Evolutionary conservation across 35 echinoderm and acorn worm genomes (phyloP), one percentile per base, ranked within the genome.

Genomic region (Chiridota heheva): DNA sequence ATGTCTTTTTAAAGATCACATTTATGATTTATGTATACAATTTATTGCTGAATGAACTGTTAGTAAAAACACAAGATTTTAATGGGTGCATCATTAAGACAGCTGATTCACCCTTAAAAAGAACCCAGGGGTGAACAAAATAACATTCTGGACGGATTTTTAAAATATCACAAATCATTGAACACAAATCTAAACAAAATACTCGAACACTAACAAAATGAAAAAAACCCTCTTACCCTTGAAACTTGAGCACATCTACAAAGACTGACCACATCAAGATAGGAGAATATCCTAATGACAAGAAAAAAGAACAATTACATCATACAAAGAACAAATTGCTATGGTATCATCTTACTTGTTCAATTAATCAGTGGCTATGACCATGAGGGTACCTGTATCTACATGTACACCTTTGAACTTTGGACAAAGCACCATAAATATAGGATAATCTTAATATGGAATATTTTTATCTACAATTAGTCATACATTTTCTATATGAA

Each of bases 161-260:
- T 13, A 53, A 22, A 22, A 13, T 22, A 53, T 22, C 48, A 13
- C 48, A 53, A 53, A 53, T 53, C 48, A 53, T 10, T 10, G 48
- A 53, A 22, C 48, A 53, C 48, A 22, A 53, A 53, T 53, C 10
- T 53, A 53, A 10, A 53, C 48, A 53, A 22, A 22, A 13, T 22
- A 53, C 48, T 22, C 48, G 22, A n/a, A n/a, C n/a, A n/a, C n/a
- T n/a, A n/a, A n/a, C n/a, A n/a, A n/a, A n/a, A n/a, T n/a, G n/a
- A n/a, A n/a, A n/a, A n/a, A n/a, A n/a, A n/a, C n/a, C n/a, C n/a
- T 65, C 88, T 59, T 82, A 98, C 95, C 95, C 85, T 98, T 15
- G 95, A 98, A 43, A 98, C 95, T 67, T 98, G 95, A 6, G 95
- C 95, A 86, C 95, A 98, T 84, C 95, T 78, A 69, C 95, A 98